Conservation (phyloP, 1,140 invertebrate species). For the Hylyphantes graminicola region DNA sequence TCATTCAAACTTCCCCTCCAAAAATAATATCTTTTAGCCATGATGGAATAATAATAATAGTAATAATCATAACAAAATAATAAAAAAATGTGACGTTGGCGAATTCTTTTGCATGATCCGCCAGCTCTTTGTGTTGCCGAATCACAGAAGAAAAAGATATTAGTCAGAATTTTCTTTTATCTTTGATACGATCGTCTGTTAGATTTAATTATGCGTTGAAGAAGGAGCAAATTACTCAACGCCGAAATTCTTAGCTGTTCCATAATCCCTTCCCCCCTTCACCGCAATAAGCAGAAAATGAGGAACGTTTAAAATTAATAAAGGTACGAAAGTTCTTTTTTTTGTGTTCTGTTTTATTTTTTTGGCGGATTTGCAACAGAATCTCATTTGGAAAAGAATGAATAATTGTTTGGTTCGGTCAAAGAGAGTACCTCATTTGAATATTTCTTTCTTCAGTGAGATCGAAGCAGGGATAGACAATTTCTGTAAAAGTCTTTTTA, state of each 20-base stretch:
- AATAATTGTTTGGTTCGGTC: constrained; percentile 15
- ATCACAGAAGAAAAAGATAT: constrained; percentile 22
- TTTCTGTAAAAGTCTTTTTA: not conserved
- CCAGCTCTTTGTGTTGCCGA: constrained; percentile 7
- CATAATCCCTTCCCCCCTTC: constrained; percentile 8
- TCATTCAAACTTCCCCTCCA: constrained; percentile 2
- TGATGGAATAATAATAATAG: not conserved
- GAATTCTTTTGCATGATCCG: not conserved
- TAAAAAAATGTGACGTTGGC: not conserved
- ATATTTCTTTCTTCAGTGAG: constrained; percentile 19
- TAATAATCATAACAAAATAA: not conserved
- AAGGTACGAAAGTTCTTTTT: not conserved
- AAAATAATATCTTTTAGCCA: constrained; percentile 17
- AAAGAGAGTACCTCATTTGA: constrained; percentile 34
- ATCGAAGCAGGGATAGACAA: constrained; percentile 6
- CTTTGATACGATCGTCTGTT: not conserved
- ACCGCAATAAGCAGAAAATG: constrained; percentile 28
- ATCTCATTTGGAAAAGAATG: constrained; percentile 35
- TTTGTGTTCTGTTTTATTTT: not conserved
- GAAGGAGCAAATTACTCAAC: constrained; percentile 14
- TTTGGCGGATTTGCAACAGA: constrained; percentile 12
- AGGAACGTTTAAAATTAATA: constrained; percentile 48
- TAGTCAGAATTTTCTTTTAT: constrained; percentile 25
- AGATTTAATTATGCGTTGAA: constrained; percentile 23
- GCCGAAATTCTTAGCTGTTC: constrained; percentile 25